phyloP scores from a whole-genome alignment of 2,113 vertebrate genomes.

The Platanista minor region DNA sequence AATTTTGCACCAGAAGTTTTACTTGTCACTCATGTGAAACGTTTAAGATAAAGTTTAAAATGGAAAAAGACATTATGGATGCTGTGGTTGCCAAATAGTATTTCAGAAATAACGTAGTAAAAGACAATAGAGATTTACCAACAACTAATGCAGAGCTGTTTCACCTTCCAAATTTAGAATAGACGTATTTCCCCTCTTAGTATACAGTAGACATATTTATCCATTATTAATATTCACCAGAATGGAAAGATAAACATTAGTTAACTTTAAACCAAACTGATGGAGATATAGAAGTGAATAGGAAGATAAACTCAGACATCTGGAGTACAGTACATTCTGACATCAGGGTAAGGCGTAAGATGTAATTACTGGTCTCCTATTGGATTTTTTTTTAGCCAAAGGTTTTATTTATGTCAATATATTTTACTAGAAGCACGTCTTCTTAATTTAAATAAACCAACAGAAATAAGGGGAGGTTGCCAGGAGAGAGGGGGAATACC shows the following conservation, averaged over 20 bases:
- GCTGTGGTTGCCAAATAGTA: not conserved
- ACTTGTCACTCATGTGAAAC: not conserved
- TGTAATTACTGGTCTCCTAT: not conserved
- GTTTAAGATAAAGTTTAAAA: not conserved
- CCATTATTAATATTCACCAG: not conserved
- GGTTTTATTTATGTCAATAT: not conserved
- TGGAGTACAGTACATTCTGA: not conserved
- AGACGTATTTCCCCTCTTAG: not conserved
- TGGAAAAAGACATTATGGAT: not conserved
- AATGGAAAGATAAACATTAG: conserved; percentile 1
- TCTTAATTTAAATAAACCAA: conserved; percentile 1
- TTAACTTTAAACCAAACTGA: not conserved
- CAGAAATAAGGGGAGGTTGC: not conserved
- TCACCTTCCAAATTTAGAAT: not conserved
- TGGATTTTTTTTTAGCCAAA: not conserved
- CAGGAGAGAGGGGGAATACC: not conserved
- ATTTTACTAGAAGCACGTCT: not conserved
- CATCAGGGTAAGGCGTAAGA: not conserved
- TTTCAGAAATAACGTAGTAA: not conserved
- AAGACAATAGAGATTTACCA: not conserved
- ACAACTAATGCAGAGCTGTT: not conserved
- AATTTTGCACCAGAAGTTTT: not conserved
- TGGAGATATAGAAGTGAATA: not conserved
- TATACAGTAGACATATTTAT: not conserved
- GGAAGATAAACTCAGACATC: not conserved